A percentile compares a stretch with the other conserved stretches of the same genome.
Conservation (phyloP, 2,888 invertebrate species). For the Orthosia gracilis region DNA sequence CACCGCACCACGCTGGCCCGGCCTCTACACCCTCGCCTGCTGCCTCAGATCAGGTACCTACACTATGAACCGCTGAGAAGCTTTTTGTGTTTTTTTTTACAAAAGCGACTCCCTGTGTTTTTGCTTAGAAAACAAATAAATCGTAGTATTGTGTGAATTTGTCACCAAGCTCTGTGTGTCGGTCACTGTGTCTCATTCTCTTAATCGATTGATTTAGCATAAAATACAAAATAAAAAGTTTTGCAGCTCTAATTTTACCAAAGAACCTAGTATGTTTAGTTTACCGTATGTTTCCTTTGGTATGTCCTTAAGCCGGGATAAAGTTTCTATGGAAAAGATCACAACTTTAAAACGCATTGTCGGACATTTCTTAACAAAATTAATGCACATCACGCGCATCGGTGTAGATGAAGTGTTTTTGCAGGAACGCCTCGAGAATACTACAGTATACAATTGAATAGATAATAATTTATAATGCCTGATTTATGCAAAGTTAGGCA, state of each 20-base stretch:
- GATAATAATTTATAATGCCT: conserved; percentile 34
- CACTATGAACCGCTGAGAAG: not conserved
- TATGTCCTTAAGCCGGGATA: not conserved
- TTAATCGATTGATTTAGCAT: too few species aligned
- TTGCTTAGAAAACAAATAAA: too few species aligned
- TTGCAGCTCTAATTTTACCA: too few species aligned
- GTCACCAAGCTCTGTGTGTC: too few species aligned
- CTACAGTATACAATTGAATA: conserved; percentile 36
- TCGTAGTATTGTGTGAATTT: too few species aligned
- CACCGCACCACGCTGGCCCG: conserved; percentile 98
- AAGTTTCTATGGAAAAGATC: conserved; percentile 1
- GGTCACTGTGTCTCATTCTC: too few species aligned
- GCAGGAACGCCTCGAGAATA: conserved; percentile 53
- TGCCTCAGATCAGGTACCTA: conserved; percentile 95
- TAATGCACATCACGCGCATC: conserved; percentile 53
- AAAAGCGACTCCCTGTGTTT: too few species aligned
- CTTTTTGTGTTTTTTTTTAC: too few species aligned
- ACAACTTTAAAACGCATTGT: conserved; percentile 9
- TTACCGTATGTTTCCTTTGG: not conserved
- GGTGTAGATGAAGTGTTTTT: conserved; percentile 55
- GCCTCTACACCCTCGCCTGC: conserved; percentile 97
- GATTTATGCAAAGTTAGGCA: conserved; percentile 18
- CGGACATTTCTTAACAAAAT: conserved; percentile 34
- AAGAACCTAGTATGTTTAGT: not conserved
- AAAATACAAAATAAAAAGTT: too few species aligned